A percentile compares a stretch with the other conserved stretches of the same genome.
Conservation (phyloP, 1,140 invertebrate species). For the Venustaconcha ellipsiformis region DNA sequence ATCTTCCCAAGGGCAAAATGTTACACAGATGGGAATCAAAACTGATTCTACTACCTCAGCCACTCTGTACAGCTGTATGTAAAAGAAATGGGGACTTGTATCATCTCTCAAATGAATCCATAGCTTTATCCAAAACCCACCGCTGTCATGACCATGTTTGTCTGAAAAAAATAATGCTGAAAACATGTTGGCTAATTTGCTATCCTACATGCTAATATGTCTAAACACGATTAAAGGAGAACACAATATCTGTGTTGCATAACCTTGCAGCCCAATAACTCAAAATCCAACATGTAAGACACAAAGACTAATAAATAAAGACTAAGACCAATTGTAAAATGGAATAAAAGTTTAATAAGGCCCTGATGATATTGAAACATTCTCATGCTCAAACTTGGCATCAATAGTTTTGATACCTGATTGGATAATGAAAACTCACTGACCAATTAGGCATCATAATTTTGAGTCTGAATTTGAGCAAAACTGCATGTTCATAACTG, state of each 20-base stretch:
- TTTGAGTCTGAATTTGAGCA: too few species aligned
- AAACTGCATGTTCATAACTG: too few species aligned
- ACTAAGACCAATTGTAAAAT: not conserved
- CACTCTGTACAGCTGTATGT: constrained; percentile 35
- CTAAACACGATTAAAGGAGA: not conserved
- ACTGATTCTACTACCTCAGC: constrained; percentile 16
- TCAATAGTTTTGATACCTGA: too few species aligned
- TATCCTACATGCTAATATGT: not conserved
- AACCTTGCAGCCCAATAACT: not conserved
- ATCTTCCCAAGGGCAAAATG: too few species aligned
- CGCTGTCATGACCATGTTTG: constrained; percentile 28
- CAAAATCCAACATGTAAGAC: not conserved
- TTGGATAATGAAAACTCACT: too few species aligned
- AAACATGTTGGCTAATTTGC: not conserved
- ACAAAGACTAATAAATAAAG: not conserved
- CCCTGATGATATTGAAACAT: too few species aligned
- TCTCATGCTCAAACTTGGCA: too few species aligned
- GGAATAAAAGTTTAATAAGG: too few species aligned
- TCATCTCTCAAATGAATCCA: constrained; percentile 37
- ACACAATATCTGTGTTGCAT: not conserved
- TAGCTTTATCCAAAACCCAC: constrained; percentile 38
- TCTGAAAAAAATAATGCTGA: constrained; percentile 7
- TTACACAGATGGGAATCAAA: not conserved
- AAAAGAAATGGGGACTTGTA: constrained; percentile 25
- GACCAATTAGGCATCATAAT: too few species aligned